A percentile compares a stretch with the other conserved stretches of the same genome.
These are phyloP conservation scores for Dermatemys mawii DNA, from an alignment of 2,113 vertebrate genomes.

Conservation along the genomic window DNA sequence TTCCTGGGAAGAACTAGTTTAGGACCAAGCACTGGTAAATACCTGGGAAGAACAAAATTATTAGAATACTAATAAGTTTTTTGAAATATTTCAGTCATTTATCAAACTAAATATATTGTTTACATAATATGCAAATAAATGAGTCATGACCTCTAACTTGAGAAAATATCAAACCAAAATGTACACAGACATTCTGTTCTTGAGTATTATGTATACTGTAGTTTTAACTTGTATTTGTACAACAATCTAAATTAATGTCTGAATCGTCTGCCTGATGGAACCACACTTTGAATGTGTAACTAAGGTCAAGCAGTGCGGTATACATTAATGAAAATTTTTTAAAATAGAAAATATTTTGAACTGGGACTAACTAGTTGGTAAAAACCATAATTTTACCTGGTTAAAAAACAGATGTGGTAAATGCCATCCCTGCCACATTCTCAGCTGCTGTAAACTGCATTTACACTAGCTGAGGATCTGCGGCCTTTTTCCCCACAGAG, in stretches of 20 bases:
- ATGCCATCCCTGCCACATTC: neutral
- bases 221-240: neutral
- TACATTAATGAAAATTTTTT: neutral
- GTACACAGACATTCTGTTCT: neutral
- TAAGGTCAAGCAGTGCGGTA: neutral
- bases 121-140: neutral
- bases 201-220: neutral
- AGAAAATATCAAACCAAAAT: neutral
- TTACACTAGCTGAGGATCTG: neutral
- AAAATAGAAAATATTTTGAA: neutral
- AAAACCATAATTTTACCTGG: neutral
- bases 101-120: neutral
- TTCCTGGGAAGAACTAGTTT: neutral
- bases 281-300: neutral
- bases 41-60: neutral
- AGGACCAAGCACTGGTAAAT: neutral
- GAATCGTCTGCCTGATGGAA: neutral
- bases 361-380: neutral
- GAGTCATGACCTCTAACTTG: neutral
- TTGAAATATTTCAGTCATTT: too few species aligned
- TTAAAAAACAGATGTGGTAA: neutral
- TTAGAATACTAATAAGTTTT: too few species aligned
- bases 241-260: neutral
- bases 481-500: neutral
- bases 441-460: neutral